A percentile compares a stretch with the other conserved stretches of the same genome.
Conservation (phyloP, 2,113 vertebrate species). For the Xiphophorus hellerii region DNA sequence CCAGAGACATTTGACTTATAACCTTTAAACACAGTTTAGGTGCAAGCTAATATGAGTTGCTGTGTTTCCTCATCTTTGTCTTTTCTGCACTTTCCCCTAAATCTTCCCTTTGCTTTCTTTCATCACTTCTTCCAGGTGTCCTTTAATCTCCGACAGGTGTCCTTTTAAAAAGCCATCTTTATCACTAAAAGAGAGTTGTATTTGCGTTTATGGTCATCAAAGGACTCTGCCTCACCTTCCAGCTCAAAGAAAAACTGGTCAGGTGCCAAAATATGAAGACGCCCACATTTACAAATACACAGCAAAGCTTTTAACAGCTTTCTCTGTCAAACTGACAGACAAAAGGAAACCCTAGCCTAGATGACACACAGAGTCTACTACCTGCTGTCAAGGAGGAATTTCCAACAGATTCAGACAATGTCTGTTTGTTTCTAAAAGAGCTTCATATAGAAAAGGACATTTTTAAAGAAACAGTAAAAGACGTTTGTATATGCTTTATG, state of each 20-base stretch:
- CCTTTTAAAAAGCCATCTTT: slow-evolving; percentile 80
- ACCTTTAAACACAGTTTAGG: slow-evolving; percentile 24
- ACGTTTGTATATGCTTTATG: not conserved
- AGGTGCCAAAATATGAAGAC: slow-evolving; percentile 65
- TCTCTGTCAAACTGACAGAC: slow-evolving; percentile 54
- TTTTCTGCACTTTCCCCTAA: slow-evolving; percentile 28
- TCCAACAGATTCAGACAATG: not conserved
- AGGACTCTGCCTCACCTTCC: slow-evolving; percentile 55
- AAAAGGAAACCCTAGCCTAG: not conserved
- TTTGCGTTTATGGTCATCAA: slow-evolving; percentile 58
- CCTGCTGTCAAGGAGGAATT: not conserved
- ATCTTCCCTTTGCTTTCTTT: slow-evolving; percentile 47
- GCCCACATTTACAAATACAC: slow-evolving; percentile 34
- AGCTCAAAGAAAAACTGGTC: slow-evolving; percentile 66
- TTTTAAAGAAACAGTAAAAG: not conserved
- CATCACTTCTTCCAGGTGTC: slow-evolving; percentile 73
- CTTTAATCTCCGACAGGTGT: slow-evolving; percentile 84
- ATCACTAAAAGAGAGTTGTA: slow-evolving; percentile 68
- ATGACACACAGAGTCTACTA: not conserved
- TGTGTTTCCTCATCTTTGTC: slow-evolving; percentile 15
- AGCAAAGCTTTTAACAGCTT: slow-evolving; percentile 55
- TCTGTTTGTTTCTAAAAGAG: not conserved
- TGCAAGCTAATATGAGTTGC: slow-evolving; percentile 27
- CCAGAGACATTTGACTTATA: slow-evolving; percentile 25
- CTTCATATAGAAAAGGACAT: not conserved